Evolutionary conservation across 2,113 vertebrate genomes (phyloP).

Genomic region (Glareola pratincola): DNA sequence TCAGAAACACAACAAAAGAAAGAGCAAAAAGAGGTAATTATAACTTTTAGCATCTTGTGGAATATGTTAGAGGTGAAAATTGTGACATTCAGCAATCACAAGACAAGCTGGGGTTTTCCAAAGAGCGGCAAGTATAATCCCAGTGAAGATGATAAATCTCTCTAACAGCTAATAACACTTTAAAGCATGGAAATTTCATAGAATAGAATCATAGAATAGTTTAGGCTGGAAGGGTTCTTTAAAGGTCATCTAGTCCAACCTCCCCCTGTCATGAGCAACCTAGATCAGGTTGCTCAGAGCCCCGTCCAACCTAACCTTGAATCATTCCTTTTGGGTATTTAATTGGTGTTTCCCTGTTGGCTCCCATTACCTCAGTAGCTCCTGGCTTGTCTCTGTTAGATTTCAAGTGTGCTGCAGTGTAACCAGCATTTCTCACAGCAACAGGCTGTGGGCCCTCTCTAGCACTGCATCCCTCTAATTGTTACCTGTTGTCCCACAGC

Average conservation of each 20-base stretch:
- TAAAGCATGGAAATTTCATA: neutral
- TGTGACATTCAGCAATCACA: neutral
- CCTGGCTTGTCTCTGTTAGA: neutral
- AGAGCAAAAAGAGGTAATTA: slow-evolving; percentile 2
- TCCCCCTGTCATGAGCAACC: neutral
- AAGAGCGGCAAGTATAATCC: neutral
- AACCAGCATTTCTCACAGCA: neutral
- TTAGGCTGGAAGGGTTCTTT: neutral
- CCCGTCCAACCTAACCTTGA: neutral
- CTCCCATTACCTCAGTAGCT: neutral
- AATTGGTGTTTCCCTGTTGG: neutral
- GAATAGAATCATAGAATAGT: neutral
- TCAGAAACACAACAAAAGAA: neutral
- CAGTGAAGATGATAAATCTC: neutral
- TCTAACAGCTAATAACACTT: neutral
- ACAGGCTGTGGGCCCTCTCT: neutral
- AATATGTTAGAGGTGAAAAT: neutral
- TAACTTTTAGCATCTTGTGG: neutral
- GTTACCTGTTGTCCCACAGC: neutral
- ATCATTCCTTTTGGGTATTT: neutral
- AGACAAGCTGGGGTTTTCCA: neutral
- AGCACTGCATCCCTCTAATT: neutral
- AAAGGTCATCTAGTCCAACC: neutral
- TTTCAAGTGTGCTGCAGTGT: neutral
- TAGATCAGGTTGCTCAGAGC: neutral